Conservation (phyloP, 2,113 vertebrate genomes). For the Larimichthys polyactis region DNA sequence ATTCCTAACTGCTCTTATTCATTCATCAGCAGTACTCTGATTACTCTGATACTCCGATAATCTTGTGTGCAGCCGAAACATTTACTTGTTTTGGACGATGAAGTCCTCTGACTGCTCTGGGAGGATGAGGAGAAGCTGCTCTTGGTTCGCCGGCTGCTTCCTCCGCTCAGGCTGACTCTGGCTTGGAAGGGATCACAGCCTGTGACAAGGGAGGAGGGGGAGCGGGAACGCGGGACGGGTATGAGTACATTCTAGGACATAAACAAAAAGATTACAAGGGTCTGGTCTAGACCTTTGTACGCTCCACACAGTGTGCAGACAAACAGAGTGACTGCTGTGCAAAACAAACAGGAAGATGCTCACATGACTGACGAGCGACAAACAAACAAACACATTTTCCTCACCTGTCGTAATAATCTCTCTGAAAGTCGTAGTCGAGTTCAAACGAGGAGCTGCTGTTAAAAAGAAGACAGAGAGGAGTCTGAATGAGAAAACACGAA, state of each 20-base stretch:
- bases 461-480: conserved; percentile 1
- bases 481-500: not conserved
- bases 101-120: conserved; percentile 88
- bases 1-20: not conserved
- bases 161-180: conserved; percentile 85
- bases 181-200: conserved; percentile 90
- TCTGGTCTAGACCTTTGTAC: not conserved
- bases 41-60: not conserved
- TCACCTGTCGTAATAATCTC: conserved; percentile 92
- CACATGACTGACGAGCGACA: not conserved
- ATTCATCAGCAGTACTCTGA: too few relatives aligned
- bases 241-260: conserved; percentile 87
- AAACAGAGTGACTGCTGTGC: not conserved
- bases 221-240: conserved; percentile 86
- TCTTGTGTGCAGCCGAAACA: not conserved
- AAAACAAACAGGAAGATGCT: not conserved
- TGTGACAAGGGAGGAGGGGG: conserved; percentile 89
- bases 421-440: conserved; percentile 91
- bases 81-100: conserved; percentile 85
- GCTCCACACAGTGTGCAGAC: not conserved
- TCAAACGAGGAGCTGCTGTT: conserved; percentile 89
- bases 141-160: conserved; percentile 89
- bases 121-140: conserved; percentile 90
- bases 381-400: conserved; percentile 24
- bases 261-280: not conserved